A percentile compares a stretch with the other conserved stretches of the same genome.
phyloP scores from a whole-genome alignment of 2,113 vertebrate species.

The Ellobius talpinus region DNA sequence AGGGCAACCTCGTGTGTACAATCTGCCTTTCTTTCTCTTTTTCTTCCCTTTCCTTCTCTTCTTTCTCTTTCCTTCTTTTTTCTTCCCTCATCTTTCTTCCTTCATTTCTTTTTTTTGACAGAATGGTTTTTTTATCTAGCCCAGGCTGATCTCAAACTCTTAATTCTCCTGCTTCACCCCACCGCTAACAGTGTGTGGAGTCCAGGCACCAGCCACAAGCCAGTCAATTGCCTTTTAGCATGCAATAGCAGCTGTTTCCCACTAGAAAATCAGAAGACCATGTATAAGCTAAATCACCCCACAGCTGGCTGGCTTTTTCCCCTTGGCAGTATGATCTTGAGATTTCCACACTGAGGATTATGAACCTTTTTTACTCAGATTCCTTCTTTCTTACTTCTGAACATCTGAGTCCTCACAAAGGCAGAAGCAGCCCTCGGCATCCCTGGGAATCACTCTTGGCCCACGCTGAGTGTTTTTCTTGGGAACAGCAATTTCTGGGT shows the following conservation, averaged over 20 bases:
- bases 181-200: too few relatives aligned
- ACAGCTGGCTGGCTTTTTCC: not conserved
- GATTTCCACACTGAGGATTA: not conserved
- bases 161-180: not conserved
- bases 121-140: not conserved
- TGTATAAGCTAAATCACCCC: not conserved
- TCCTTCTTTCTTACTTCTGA: not conserved
- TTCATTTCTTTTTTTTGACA: not conserved
- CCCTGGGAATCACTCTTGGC: not conserved
- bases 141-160: not conserved
- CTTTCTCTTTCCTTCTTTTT: not conserved
- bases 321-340: not conserved
- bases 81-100: not conserved
- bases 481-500: conserved; percentile 36
- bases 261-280: not conserved
- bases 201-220: not conserved
- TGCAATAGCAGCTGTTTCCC: not conserved
- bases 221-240: not conserved
- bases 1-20: not conserved
- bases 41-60: not conserved
- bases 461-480: conserved; percentile 39
- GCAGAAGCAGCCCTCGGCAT: not conserved
- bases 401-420: not conserved
- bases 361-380: not conserved
- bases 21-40: not conserved